These are phyloP conservation scores for Lophius americanus DNA, from an alignment of 2,797 vertebrate species.

Conservation along the genomic window DNA sequence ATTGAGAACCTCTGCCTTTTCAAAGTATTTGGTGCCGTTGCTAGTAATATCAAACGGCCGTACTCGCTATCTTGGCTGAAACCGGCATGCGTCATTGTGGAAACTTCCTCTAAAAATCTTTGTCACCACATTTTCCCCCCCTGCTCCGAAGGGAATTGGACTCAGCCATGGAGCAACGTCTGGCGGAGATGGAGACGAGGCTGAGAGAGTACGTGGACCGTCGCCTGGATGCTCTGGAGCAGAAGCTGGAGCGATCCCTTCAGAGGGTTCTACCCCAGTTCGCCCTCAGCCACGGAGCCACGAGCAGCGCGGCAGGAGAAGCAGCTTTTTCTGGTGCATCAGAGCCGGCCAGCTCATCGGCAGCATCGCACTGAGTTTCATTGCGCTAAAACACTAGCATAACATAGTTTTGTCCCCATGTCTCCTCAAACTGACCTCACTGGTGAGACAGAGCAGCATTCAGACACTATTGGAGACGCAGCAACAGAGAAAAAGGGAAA, in stretches of 20 bases:
- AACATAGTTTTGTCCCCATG: not conserved
- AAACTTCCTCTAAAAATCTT: not conserved
- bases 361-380: conserved; percentile 21
- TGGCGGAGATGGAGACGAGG: conserved; percentile 81
- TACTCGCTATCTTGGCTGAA: no score
- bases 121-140: not conserved
- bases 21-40: no score
- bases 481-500: not conserved
- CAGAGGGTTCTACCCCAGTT: conserved; percentile 51
- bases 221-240: conserved; percentile 80
- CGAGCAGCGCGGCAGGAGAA: conserved; percentile 14
- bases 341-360: not conserved
- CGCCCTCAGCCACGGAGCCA: conserved; percentile 12
- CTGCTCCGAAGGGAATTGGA: conserved; percentile 59
- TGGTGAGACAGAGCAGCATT: not conserved
- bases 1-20: no score
- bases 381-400: not conserved
- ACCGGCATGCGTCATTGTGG: no score
- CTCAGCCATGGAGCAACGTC: conserved; percentile 71
- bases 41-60: no score
- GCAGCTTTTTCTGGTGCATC: not conserved
- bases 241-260: conserved; percentile 74
- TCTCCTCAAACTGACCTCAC: not conserved
- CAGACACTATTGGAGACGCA: not conserved
- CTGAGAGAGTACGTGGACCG: conserved; percentile 81